These are phyloP conservation scores for rabbit (Oryctolagus cuniculus) DNA, from an alignment of 2,113 vertebrate genomes.

Conservation along the genomic window mOryCun1.1 NC_091448.1:54674001-54674500, in stretches of 20 bases:
- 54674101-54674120: background rate
- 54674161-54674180: conserved; percentile 8
- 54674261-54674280: conserved; percentile 91
- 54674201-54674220: background rate
- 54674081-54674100: background rate
- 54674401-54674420: conserved; percentile 91
- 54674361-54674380: conserved; percentile 94
- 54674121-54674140: background rate
- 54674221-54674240: background rate
- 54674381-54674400: conserved; percentile 93
- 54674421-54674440: conserved; percentile 92
- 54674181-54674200: conserved; percentile 16
- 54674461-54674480: conserved; percentile 27
- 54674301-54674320: conserved; percentile 96
- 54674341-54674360: conserved; percentile 91
- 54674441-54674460: conserved; percentile 91
- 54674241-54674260: conserved; percentile 74
- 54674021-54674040: conserved; percentile 1
- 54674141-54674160: conserved; percentile 43
- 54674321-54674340: conserved; percentile 91
- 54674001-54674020: background rate
- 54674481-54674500: background rate
- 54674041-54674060: conserved; percentile 8
- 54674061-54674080: background rate
- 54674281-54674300: conserved; percentile 92